Evolutionary conservation across 2,113 vertebrate species (phyloP).

Genomic region (Myocastor coypus): DNA sequence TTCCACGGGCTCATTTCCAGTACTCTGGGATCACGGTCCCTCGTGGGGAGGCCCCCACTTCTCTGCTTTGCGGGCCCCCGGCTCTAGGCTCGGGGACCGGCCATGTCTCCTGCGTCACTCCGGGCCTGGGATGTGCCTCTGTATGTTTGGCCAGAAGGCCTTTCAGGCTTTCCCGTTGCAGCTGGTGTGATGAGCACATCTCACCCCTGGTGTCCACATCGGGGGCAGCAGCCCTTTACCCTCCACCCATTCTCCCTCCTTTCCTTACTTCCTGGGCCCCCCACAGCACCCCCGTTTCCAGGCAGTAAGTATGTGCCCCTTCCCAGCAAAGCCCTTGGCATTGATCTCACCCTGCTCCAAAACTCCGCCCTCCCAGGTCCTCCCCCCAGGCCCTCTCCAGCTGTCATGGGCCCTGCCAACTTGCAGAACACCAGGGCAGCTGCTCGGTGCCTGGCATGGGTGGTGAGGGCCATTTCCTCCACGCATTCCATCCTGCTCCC

Average conservation of each 20-base stretch:
- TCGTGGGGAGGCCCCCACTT: background rate
- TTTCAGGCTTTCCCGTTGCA: background rate
- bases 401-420: background rate
- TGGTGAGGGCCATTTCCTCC: background rate
- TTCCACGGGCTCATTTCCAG: background rate
- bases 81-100: background rate
- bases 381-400: background rate
- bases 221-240: background rate
- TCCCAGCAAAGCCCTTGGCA: slow-evolving; percentile 6
- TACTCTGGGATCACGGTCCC: background rate
- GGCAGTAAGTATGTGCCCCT: background rate
- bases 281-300: background rate
- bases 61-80: background rate
- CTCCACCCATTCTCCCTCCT: background rate
- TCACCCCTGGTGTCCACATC: background rate
- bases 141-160: background rate
- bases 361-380: background rate
- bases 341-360: background rate
- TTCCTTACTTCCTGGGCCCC: background rate
- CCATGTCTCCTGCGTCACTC: background rate
- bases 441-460: background rate
- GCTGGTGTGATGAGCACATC: background rate
- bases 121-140: background rate
- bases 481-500: background rate
- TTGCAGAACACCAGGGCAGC: background rate